Base-by-base conservation (phyloP, 2,888 invertebrate species). In the Clivina fossor region DNA sequence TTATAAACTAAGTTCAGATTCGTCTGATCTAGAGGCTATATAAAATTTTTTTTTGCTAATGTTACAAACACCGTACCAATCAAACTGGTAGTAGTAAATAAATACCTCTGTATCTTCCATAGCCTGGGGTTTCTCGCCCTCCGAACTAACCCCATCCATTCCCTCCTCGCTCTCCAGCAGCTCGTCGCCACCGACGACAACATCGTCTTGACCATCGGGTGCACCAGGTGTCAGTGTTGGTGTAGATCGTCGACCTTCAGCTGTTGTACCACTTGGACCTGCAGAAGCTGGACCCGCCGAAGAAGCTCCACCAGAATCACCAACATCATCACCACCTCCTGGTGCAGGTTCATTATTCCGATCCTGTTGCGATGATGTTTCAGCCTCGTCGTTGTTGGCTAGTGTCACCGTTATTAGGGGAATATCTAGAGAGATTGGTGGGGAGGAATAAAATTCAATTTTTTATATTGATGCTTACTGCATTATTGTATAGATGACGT, bases 81-180 rank as follows among this genome's bases (percentile, higher is more conserved):
- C n/a, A n/a, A n/a, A n/a, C n/a, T n/a, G n/a, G n/a, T n/a, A n/a
- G n/a, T n/a, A n/a, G n/a, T n/a, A n/a, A n/a, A n/a, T n/a, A n/a
- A n/a, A n/a, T 22, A 71, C 72, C 53, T 71, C 73, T 9, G 69
- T 72, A 37, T 74, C 73, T 61, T 78, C 78, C 4, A 70, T 66
- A 15, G 76, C 74, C 11, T 75, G 69, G 38, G 77, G 77, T 63
- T 84, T 84, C 67, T 84, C 84, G 15, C 81, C 80, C 65, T 84
- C 84, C 0, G 83, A 82, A 55, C 79, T 80, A 15, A 81, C 82
- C 26, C 77, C 79, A 68, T 70, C 75, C 4, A 72, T 71, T 60
- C 70, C 74, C 64, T 74, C 73, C 51, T 72, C 73, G 13, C 69
- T 70, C 60, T 74, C 74, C 11, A 68, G 62, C 57, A 66, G 64